phyloP scores from a whole-genome alignment of 2,113 vertebrate genomes.

The Tetrao urogallus region DNA sequence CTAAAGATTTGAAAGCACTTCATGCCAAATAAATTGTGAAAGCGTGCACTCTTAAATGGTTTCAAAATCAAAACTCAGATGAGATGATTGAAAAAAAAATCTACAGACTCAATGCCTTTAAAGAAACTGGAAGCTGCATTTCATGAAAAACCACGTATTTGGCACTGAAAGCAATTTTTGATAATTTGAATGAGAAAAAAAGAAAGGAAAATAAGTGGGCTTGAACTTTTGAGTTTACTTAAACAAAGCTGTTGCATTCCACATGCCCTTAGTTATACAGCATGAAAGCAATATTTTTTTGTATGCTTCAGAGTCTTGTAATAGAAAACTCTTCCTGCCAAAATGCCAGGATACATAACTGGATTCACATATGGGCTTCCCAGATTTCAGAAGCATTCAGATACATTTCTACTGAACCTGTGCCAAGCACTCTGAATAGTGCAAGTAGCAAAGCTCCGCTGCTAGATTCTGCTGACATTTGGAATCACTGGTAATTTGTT shows the following conservation, averaged over 20 bases:
- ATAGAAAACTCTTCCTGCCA: background rate
- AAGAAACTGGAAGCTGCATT: background rate
- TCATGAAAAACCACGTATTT: background rate
- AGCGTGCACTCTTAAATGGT: background rate
- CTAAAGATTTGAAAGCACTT: background rate
- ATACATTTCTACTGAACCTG: constrained; percentile 27
- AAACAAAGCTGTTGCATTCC: constrained; percentile 36
- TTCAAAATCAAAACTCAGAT: constrained; percentile 16
- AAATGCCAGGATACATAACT: background rate
- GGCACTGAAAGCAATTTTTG: background rate
- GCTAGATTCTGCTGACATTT: constrained; percentile 22
- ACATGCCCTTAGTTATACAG: background rate
- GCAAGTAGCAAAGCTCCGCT: background rate
- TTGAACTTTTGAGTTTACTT: constrained; percentile 7
- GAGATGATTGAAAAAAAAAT: constrained; percentile 12
- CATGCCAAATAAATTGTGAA: background rate
- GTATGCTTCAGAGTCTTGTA: constrained; percentile 3
- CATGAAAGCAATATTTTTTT: background rate
- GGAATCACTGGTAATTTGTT: background rate
- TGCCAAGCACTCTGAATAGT: background rate
- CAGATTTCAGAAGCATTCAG: constrained; percentile 8
- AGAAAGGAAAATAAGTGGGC: background rate
- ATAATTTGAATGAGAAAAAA: background rate
- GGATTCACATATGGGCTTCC: background rate
- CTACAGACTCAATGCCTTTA: background rate